Base-by-base conservation (phyloP, 2,888 invertebrate genomes). In the Epinotia ramella region DNA sequence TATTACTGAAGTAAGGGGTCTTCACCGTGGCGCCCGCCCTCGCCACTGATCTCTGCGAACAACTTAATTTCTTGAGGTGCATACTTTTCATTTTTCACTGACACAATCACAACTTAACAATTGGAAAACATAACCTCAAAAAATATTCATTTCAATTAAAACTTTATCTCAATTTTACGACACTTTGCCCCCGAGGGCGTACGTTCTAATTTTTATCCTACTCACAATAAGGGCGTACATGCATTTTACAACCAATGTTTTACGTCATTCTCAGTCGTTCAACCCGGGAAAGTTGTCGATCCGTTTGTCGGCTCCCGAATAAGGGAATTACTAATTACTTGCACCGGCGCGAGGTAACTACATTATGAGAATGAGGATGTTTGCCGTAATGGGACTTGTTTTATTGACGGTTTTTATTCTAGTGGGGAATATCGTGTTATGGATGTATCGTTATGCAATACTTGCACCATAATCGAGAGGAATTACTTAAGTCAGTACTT, bases 271-370 rank as follows among this genome's bases (percentile, higher is more conserved):
- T 18, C 53, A n/a, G 4, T 33, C 33, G 16, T 13, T n/a, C 33
- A 82, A 85, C 86, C 84, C 82, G 83, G 84, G 83, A 84, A 90
- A 89, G 88, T 91, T 89, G 84, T 86, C 66, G 73, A 91, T 91
- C 90, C 84, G 82, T 88, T 90, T 90, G 91, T 88, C 88, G 81
- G 79, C 80, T 81, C 81, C 79, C 82, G 80, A 83, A 82, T 82
- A 81, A 87, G 88, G 88, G 88, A 85, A 84, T 83, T 84, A 86
- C 87, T 91, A 92, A 92, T 92, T 90, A 91, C 87, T 88, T 84
- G 86, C 89, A 89, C 88, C 87, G 88, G 85, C 84, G 84, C 80
- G 74, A 79, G 79, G 82, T 84, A 83, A 87, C 83, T 80, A 84
- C 83, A 87, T 89, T 87, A 86, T 81, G 78, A 62, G 60, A 66